Percentiles rank a stretch among this genome's conserved stretches.
These are phyloP conservation scores for Sepioteuthis lessoniana DNA, from an alignment of 2,888 invertebrate genomes.

Conservation along the genomic window DNA sequence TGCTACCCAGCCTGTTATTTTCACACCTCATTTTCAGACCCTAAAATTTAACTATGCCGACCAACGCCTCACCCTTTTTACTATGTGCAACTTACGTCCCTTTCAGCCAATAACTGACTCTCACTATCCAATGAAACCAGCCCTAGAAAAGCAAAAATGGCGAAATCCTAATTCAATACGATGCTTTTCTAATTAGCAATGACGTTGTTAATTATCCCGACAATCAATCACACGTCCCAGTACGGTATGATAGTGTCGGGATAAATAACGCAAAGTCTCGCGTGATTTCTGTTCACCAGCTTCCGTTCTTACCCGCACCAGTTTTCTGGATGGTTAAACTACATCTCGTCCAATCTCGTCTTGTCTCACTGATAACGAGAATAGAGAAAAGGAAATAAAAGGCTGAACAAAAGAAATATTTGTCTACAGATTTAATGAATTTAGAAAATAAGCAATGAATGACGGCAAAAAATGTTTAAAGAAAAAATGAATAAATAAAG, in stretches of 20 bases:
- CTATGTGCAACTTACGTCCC: neutral
- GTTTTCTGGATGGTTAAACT: neutral
- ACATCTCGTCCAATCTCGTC: neutral
- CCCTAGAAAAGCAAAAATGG: neutral
- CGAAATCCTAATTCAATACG: neutral
- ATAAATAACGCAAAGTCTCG: slow-evolving; percentile 4
- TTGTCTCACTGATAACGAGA: neutral
- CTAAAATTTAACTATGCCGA: neutral
- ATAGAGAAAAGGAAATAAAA: neutral
- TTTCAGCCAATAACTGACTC: neutral
- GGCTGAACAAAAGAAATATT: neutral
- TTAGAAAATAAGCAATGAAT: neutral
- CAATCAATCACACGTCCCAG: slow-evolving; percentile 12
- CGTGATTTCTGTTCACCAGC: neutral
- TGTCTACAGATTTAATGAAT: neutral
- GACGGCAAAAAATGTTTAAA: no score
- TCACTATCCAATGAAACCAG: neutral
- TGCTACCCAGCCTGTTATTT: neutral
- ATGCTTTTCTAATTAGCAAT: neutral
- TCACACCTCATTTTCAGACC: neutral
- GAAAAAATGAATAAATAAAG: no score
- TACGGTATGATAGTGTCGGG: neutral
- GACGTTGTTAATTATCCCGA: neutral
- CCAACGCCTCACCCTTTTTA: neutral
- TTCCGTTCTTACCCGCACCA: neutral